phyloP scores from a whole-genome alignment of 2,797 vertebrate genomes.

The Amniataba percoides region DNA sequence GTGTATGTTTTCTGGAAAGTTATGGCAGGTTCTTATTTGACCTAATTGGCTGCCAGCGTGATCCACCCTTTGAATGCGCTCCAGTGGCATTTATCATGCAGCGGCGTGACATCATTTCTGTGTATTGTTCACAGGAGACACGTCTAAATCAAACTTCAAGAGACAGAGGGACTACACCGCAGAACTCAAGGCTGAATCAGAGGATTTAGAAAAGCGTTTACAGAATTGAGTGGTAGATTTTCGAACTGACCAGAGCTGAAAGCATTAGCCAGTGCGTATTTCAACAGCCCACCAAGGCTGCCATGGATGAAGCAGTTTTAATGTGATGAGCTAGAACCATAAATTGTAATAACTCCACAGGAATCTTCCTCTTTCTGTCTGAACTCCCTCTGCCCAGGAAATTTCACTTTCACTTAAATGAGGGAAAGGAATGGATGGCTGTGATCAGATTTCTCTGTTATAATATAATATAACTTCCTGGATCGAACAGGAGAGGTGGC shows the following conservation, averaged over 20 bases:
- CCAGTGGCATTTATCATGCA: slow-evolving; percentile 71
- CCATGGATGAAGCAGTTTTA: slow-evolving; percentile 43
- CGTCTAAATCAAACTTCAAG: slow-evolving; percentile 73
- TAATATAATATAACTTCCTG: slow-evolving; percentile 57
- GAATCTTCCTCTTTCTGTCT: slow-evolving; percentile 35
- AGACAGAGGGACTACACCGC: slow-evolving; percentile 56
- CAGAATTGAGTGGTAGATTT: slow-evolving; percentile 29
- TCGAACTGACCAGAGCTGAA: slow-evolving; percentile 42
- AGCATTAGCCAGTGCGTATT: slow-evolving; percentile 40
- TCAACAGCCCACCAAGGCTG: slow-evolving; percentile 42
- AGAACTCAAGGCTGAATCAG: slow-evolving; percentile 44
- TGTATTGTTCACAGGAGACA: slow-evolving; percentile 67
- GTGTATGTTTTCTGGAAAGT: slow-evolving; percentile 70
- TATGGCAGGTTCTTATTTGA: slow-evolving; percentile 65
- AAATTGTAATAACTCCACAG: slow-evolving; percentile 43
- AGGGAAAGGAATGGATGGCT: slow-evolving; percentile 16
- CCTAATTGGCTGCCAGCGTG: slow-evolving; percentile 70
- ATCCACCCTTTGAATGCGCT: slow-evolving; percentile 76
- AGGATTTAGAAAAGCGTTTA: slow-evolving; percentile 52
- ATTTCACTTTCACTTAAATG: slow-evolving; percentile 27
- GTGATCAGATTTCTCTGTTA: slow-evolving; percentile 44
- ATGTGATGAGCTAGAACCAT: slow-evolving; percentile 45
- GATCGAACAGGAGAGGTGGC: slow-evolving; percentile 45
- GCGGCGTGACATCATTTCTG: slow-evolving; percentile 74
- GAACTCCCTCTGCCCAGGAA: slow-evolving; percentile 19